phyloP scores from a whole-genome alignment of 2,888 invertebrate species.

The Agrochola macilenta region DNA sequence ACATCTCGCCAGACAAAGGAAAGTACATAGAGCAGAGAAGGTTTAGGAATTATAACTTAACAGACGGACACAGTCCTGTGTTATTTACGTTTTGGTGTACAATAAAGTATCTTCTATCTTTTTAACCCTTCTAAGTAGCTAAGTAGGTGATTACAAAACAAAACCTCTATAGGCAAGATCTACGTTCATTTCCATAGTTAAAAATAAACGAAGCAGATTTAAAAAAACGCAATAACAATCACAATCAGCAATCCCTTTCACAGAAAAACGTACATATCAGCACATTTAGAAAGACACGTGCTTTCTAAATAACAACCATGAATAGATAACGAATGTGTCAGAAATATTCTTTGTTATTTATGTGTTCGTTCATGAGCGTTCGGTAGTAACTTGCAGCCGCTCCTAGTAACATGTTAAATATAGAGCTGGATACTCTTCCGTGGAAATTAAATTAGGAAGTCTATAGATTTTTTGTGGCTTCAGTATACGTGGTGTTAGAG shows the following conservation, averaged over 20 bases:
- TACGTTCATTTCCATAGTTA: not conserved
- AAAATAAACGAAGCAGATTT: not conserved
- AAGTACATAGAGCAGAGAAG: not conserved
- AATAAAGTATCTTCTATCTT: not conserved
- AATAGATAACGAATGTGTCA: constrained; percentile 21
- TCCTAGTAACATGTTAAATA: not conserved
- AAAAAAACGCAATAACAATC: not conserved
- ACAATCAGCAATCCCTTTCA: not conserved
- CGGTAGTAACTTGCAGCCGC: constrained; percentile 24
- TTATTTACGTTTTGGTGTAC: too few relatives aligned
- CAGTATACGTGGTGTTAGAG: not conserved
- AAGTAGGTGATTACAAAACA: not conserved
- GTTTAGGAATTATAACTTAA: not conserved
- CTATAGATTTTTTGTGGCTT: not conserved
- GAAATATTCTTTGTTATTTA: constrained; percentile 13
- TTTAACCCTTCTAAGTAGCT: too few relatives aligned
- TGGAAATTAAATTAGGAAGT: constrained; percentile 9
- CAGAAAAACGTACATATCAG: not conserved
- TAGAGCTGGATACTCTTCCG: not conserved
- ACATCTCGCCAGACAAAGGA: not conserved
- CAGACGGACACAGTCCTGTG: too few relatives aligned
- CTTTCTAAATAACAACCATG: constrained; percentile 1
- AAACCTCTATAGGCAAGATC: not conserved
- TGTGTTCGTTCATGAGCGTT: not conserved
- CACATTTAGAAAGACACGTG: not conserved